Conservation (phyloP, 2,797 vertebrate genomes). For the Paguma larvata region DNA sequence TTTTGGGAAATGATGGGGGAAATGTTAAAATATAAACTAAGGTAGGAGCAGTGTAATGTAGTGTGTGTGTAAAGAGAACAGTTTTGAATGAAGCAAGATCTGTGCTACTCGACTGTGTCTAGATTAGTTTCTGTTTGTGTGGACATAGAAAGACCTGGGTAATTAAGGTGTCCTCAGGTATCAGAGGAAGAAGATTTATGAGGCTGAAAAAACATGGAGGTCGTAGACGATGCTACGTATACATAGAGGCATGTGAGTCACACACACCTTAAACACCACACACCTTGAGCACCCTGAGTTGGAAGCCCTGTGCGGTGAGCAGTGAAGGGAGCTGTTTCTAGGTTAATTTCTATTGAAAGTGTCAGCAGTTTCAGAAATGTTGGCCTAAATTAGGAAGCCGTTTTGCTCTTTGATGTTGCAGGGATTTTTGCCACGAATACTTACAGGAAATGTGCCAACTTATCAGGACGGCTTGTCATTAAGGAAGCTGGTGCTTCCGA, state of each 20-base stretch:
- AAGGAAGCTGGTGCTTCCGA: background rate
- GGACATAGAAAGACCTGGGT: background rate
- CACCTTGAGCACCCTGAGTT: background rate
- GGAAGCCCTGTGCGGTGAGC: background rate
- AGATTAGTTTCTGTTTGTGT: background rate
- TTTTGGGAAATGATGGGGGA: background rate
- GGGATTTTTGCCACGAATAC: background rate
- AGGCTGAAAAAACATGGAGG: background rate
- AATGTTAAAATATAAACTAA: background rate
- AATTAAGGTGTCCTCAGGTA: background rate
- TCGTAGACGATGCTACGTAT: background rate
- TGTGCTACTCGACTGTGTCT: background rate
- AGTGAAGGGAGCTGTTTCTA: background rate
- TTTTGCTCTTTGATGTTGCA: slow-evolving; percentile 43
- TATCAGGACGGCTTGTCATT: background rate
- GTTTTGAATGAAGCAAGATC: background rate
- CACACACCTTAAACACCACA: no score
- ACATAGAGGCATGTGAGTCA: background rate
- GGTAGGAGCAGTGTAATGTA: background rate
- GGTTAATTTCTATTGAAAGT: background rate
- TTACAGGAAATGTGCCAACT: background rate
- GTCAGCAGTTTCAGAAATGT: background rate
- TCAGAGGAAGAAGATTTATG: background rate
- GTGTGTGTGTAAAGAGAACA: background rate
- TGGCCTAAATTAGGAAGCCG: background rate